These are phyloP conservation scores for Wiebesia pumilae DNA, from an alignment of 1,140 invertebrate species.

Conservation along the genomic window DNA sequence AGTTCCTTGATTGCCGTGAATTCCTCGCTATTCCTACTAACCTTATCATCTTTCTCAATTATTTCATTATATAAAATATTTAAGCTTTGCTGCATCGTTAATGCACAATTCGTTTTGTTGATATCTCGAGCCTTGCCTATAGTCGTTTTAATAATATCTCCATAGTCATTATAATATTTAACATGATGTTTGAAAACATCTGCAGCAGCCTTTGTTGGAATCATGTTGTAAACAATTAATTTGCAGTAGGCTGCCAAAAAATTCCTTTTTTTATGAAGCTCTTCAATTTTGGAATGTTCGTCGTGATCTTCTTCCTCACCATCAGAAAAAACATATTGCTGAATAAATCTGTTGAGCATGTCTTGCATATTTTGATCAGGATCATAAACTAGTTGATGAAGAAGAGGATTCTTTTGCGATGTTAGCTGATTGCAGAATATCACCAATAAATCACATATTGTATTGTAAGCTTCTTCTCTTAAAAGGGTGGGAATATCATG, in stretches of 20 bases:
- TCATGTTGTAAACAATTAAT: slow-evolving; percentile 97
- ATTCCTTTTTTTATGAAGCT: slow-evolving; percentile 95
- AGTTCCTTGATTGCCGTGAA: slow-evolving; percentile 94
- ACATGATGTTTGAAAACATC: slow-evolving; percentile 99
- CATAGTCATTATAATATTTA: slow-evolving; percentile 99
- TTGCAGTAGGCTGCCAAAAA: slow-evolving; percentile 98
- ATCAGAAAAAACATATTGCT: slow-evolving; percentile 94
- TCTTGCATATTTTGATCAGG: slow-evolving; percentile 87
- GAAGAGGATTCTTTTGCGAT: slow-evolving; percentile 77
- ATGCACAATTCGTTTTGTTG: slow-evolving; percentile 96
- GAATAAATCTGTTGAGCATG: slow-evolving; percentile 93
- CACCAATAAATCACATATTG: slow-evolving; percentile 96
- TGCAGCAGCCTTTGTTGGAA: slow-evolving; percentile 92
- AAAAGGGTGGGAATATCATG: slow-evolving; percentile 63
- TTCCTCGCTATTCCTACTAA: slow-evolving; percentile 84
- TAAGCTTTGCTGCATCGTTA: slow-evolving; percentile 94
- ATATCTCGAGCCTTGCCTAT: slow-evolving; percentile 97
- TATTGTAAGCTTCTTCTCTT: slow-evolving; percentile 87
- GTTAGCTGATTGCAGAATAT: slow-evolving; percentile 92
- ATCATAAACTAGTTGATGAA: slow-evolving; percentile 86
- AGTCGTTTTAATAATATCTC: slow-evolving; percentile 99
- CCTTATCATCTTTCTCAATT: slow-evolving; percentile 78
- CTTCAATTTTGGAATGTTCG: slow-evolving; percentile 95
- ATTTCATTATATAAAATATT: slow-evolving; percentile 89
- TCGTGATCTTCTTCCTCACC: slow-evolving; percentile 91